These are phyloP conservation scores for Phaonia tiefii DNA, from an alignment of 2,888 invertebrate genomes.

Conservation along the genomic window DNA sequence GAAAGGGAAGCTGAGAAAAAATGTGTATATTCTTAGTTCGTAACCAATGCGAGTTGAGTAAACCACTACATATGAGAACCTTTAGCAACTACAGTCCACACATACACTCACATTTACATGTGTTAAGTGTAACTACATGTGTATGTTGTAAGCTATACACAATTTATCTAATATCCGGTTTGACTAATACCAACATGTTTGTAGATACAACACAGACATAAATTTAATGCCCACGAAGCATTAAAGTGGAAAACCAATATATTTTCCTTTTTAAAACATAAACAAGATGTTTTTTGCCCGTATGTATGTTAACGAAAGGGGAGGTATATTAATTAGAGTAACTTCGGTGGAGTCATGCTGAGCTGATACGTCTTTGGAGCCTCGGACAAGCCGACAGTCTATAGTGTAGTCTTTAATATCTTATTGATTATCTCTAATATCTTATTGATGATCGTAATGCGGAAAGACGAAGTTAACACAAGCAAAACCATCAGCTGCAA, in stretches of 20 bases:
- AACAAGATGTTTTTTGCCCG: not conserved
- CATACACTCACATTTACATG: conserved; percentile 28
- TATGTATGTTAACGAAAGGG: too few relatives aligned
- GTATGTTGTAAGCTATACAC: conserved; percentile 3
- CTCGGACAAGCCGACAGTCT: too few relatives aligned
- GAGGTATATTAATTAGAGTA: too few relatives aligned
- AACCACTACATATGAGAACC: conserved; percentile 44
- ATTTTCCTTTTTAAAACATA: conserved; percentile 43
- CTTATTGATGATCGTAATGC: too few relatives aligned
- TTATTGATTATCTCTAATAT: too few relatives aligned
- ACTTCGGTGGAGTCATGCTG: too few relatives aligned
- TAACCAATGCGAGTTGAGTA: conserved; percentile 53
- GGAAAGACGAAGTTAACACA: too few relatives aligned
- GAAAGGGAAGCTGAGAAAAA: conserved; percentile 5
- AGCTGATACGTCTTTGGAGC: too few relatives aligned
- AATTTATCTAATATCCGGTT: conserved; percentile 34
- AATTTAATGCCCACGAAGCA: conserved; percentile 60
- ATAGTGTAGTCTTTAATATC: too few relatives aligned
- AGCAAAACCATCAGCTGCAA: too few relatives aligned
- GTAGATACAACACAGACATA: conserved; percentile 8
- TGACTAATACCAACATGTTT: not conserved
- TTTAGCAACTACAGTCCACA: conserved; percentile 29
- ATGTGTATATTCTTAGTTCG: conserved; percentile 14
- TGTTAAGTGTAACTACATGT: not conserved
- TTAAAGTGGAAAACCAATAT: conserved; percentile 64